These are phyloP conservation scores for Priocnemis perturbator DNA, from an alignment of 2,888 invertebrate genomes.

Conservation along the genomic window DNA sequence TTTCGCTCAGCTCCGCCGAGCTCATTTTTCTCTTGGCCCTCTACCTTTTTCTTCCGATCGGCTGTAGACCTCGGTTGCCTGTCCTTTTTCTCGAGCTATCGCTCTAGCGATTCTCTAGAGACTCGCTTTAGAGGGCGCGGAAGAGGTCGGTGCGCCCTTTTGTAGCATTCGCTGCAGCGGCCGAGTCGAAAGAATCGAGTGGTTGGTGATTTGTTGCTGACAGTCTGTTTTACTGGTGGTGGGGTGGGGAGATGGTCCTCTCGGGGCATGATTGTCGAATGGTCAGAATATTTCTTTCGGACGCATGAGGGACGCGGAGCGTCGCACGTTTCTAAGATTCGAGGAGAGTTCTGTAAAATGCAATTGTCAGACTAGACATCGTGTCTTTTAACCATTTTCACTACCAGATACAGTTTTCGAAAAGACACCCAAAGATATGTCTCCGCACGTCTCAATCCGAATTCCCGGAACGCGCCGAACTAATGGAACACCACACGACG, in stretches of 20 bases:
- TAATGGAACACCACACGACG: too few species aligned
- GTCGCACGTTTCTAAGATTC: neutral
- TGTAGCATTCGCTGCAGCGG: conserved; percentile 25
- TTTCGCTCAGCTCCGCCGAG: too few species aligned
- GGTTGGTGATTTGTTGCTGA: conserved; percentile 41
- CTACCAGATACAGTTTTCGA: too few species aligned
- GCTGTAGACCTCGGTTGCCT: too few species aligned
- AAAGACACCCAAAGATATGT: too few species aligned
- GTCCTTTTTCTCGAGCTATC: conserved; percentile 1
- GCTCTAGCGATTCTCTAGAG: conserved; percentile 18
- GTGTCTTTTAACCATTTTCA: too few species aligned
- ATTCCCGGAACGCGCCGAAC: too few species aligned
- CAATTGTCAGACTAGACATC: too few species aligned
- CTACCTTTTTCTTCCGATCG: too few species aligned
- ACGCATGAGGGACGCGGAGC: conserved; percentile 20
- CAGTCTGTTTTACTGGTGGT: conserved; percentile 42
- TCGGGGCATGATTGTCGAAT: conserved; percentile 19
- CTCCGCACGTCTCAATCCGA: too few species aligned
- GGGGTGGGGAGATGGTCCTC: conserved; percentile 17
- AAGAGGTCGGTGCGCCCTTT: conserved; percentile 16
- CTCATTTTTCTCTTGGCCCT: too few species aligned
- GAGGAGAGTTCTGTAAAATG: too few species aligned
- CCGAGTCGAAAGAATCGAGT: conserved; percentile 36
- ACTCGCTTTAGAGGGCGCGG: conserved; percentile 16
- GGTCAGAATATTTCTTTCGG: conserved; percentile 10